A percentile compares a stretch with the other conserved stretches of the same genome.
phyloP scores from a whole-genome alignment of 2,797 vertebrate genomes.

The Argentina silus region DNA sequence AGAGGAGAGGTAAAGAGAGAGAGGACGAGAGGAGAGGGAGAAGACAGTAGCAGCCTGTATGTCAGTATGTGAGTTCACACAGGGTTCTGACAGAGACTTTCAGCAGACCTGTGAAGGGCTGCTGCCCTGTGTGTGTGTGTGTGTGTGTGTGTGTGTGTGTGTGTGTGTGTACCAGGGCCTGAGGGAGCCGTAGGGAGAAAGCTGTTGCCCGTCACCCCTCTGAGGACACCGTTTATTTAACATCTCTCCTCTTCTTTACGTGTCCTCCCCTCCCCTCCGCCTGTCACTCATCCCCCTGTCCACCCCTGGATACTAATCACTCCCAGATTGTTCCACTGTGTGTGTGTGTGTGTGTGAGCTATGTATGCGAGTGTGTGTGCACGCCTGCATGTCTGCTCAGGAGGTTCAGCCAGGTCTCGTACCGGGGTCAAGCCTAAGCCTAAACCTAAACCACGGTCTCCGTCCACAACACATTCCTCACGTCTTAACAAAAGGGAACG shows the following conservation, averaged over 20 bases:
- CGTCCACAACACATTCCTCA: not conserved
- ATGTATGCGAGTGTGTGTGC: too few relatives aligned
- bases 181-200: not conserved
- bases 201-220: constrained; percentile 14
- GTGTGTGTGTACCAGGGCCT: not conserved
- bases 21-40: not conserved
- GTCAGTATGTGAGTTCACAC: not conserved
- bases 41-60: not conserved
- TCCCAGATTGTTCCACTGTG: constrained; percentile 27
- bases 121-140: not conserved
- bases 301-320: not conserved
- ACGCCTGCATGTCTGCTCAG: too few relatives aligned
- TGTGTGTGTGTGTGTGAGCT: too few relatives aligned
- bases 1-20: not conserved
- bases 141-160: not conserved
- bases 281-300: constrained; percentile 47
- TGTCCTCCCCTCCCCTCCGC: constrained; percentile 9
- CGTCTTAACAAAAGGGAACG: not conserved
- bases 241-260: constrained; percentile 50
- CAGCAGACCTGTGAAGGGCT: constrained; percentile 11
- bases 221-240: constrained; percentile 50
- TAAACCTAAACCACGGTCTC: not conserved
- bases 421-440: too few relatives aligned
- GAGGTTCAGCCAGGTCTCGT: too few relatives aligned
- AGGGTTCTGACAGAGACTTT: constrained; percentile 27